These are phyloP conservation scores for Danaus melanippus DNA, from an alignment of 1,140 invertebrate genomes.

Conservation along the genomic window DNA sequence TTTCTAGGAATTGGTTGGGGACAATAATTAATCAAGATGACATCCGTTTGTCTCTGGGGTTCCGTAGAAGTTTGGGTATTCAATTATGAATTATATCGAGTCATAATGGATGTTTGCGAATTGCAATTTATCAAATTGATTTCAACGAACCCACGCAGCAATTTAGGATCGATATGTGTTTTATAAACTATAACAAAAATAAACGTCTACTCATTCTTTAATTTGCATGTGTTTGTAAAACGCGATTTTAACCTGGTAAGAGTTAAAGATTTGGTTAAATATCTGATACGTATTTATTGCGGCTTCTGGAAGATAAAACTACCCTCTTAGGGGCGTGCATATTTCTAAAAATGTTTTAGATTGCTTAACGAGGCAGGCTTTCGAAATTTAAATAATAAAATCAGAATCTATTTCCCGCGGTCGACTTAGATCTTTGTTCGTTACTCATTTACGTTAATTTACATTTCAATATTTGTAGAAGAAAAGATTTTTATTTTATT, in stretches of 20 bases:
- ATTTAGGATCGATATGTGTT: slow-evolving; percentile 6
- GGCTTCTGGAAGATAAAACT: no score
- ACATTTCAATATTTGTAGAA: no score
- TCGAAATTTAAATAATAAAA: slow-evolving; percentile 19
- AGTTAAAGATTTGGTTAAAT: no score
- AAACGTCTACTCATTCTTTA: slow-evolving; percentile 1
- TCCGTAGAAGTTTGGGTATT: slow-evolving; percentile 47
- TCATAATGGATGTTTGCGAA: slow-evolving; percentile 57
- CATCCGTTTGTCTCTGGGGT: slow-evolving; percentile 59
- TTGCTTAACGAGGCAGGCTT: slow-evolving; percentile 11
- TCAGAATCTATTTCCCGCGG: slow-evolving; percentile 10
- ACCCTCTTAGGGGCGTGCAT: slow-evolving; percentile 1
- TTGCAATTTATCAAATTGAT: slow-evolving; percentile 65
- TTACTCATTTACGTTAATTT: no score
- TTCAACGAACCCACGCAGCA: slow-evolving; percentile 39
- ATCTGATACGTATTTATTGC: no score
- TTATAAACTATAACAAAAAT: background rate
- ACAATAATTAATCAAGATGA: slow-evolving; percentile 64
- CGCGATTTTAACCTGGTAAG: no score
- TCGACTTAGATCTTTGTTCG: slow-evolving; percentile 4
- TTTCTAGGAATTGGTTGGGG: slow-evolving; percentile 29
- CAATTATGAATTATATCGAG: slow-evolving; percentile 67
- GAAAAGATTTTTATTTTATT: no score
- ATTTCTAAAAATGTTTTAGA: slow-evolving; percentile 12
- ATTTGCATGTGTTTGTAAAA: no score